Conservation (phyloP, 2,797 vertebrate genomes). For the Poeciliopsis paucimaculata region DNA sequence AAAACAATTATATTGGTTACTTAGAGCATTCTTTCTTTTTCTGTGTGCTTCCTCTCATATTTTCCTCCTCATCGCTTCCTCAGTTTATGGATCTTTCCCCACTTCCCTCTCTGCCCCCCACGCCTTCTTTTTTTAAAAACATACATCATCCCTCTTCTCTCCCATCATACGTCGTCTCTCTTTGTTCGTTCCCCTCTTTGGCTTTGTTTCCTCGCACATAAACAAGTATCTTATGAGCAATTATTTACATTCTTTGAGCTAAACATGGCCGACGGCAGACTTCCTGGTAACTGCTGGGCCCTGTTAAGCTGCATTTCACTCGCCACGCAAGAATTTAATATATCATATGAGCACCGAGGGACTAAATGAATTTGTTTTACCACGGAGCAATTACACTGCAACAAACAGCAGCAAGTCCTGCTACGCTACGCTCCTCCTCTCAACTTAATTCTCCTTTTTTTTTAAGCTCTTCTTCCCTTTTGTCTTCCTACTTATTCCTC, state of each 20-base stretch:
- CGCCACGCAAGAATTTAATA: conserved; percentile 10
- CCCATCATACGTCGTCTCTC: background rate
- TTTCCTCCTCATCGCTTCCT: conserved; percentile 56
- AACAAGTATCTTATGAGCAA: background rate
- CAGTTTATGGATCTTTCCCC: conserved; percentile 57
- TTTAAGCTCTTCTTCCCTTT: background rate
- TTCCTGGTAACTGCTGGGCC: background rate
- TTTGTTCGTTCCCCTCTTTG: background rate
- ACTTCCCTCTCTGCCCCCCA: conserved; percentile 43
- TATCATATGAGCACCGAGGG: conserved; percentile 24
- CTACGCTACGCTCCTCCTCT: conserved; percentile 8
- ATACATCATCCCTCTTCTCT: conserved; percentile 26
- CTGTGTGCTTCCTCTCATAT: conserved; percentile 50
- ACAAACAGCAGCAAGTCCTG: conserved; percentile 15
- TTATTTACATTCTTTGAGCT: background rate
- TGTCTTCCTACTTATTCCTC: background rate
- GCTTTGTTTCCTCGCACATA: background rate
- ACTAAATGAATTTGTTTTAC: conserved; percentile 44
- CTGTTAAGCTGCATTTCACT: conserved; percentile 22
- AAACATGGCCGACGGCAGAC: background rate
- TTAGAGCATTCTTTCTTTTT: conserved; percentile 16
- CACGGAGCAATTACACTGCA: conserved; percentile 19
- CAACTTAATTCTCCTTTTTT: background rate
- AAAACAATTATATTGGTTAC: conserved; percentile 27
- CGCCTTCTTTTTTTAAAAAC: conserved; percentile 35